A percentile compares a stretch with the other conserved stretches of the same genome.
Evolutionary conservation across 2,888 invertebrate genomes (phyloP).

Genomic region (Hypsopygia costalis): DNA sequence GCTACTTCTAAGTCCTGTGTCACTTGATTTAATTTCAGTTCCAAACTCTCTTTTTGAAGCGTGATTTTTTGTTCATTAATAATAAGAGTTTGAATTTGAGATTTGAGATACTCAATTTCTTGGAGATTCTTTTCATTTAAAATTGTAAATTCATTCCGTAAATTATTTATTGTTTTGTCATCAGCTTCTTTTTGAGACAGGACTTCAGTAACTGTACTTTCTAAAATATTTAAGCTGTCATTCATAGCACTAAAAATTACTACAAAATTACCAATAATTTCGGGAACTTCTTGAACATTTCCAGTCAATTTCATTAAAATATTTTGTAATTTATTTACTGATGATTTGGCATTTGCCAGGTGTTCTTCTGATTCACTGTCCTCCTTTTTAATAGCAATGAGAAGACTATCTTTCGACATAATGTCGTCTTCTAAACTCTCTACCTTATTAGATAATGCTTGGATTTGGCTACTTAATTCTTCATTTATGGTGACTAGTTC

Average conservation of each 20-base stretch:
- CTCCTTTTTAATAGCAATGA: conserved; percentile 29
- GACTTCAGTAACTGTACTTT: conserved; percentile 29
- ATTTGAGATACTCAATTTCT: conserved; percentile 19
- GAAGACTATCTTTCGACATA: conserved; percentile 32
- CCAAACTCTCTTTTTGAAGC: conserved; percentile 1
- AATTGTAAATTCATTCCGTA: conserved; percentile 22
- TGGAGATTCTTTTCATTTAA: conserved; percentile 17
- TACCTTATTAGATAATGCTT: conserved; percentile 28
- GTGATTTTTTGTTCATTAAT: not conserved
- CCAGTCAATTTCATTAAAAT: conserved; percentile 37
- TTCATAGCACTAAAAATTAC: conserved; percentile 32
- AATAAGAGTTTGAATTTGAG: not conserved
- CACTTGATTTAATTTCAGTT: not conserved
- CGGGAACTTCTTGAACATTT: conserved; percentile 36
- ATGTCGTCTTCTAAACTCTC: conserved; percentile 30
- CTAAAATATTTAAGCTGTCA: conserved; percentile 36
- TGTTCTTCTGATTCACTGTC: conserved; percentile 30
- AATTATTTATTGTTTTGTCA: conserved; percentile 17
- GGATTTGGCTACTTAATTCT: conserved; percentile 26
- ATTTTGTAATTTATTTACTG: conserved; percentile 32
- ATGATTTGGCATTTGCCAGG: conserved; percentile 33
- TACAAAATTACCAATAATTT: conserved; percentile 36
- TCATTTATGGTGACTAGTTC: conserved; percentile 26
- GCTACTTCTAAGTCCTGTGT: conserved; percentile 3
- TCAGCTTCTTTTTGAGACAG: conserved; percentile 32